These are phyloP conservation scores for Felis catus DNA, from an alignment of 2,113 vertebrate genomes.

Conservation along the genomic window DNA sequence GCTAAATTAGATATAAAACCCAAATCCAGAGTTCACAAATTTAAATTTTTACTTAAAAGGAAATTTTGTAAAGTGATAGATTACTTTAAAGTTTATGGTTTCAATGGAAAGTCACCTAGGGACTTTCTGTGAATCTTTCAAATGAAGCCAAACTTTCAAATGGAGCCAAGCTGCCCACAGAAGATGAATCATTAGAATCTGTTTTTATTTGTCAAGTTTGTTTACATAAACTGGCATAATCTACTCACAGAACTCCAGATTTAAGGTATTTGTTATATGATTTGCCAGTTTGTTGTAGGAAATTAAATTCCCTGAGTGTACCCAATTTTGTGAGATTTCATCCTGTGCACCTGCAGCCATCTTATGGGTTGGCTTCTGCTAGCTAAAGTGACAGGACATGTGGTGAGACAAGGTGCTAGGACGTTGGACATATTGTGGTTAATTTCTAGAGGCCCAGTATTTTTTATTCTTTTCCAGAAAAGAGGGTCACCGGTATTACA, in stretches of 20 bases:
- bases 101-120: neutral
- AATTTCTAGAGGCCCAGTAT: slow-evolving; percentile 3
- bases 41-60: slow-evolving; percentile 22
- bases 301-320: neutral
- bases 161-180: neutral
- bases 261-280: neutral
- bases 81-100: slow-evolving; percentile 23
- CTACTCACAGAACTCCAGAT: slow-evolving; percentile 11
- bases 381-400: neutral
- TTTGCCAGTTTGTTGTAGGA: neutral
- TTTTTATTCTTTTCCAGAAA: neutral
- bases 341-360: neutral
- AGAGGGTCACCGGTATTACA: neutral
- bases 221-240: neutral
- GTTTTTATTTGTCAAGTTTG: slow-evolving; percentile 18
- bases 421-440: neutral
- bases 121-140: neutral
- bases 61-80: slow-evolving; percentile 38
- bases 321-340: neutral
- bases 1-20: slow-evolving; percentile 15
- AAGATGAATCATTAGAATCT: slow-evolving; percentile 26
- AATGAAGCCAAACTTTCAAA: slow-evolving; percentile 23
- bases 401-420: neutral
- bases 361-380: neutral
- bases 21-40: slow-evolving; percentile 17